Base-by-base conservation (phyloP, 2,113 vertebrate genomes). In the Microtus ochrogaster region DNA sequence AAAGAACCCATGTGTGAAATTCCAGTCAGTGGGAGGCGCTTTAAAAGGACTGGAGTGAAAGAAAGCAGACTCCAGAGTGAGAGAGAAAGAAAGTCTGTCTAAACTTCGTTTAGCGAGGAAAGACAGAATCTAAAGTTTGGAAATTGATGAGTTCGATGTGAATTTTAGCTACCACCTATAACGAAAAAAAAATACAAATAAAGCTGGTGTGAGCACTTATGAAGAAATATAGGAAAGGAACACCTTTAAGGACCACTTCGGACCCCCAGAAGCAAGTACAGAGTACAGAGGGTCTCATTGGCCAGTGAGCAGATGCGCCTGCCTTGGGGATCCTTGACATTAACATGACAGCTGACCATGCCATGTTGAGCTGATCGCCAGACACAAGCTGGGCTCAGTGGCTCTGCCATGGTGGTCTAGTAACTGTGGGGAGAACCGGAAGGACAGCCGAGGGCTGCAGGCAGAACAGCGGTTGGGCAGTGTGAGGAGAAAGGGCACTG, bases 141-240 rank as follows among this genome's bases (percentile, higher is more conserved):
- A 44, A 44, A 77, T 44, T 39, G 78, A 0, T 52, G 41, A 68
- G 39, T 74, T 33, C n/a, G 10, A 17, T 36, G 5, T 5, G 7
- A n/a, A 61, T 44, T 86, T 73, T 22, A 14, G 72, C 33, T 78
- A 52, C 41, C 72, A 70, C 28, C 72, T 77, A 3, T 36, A 17
- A 77, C 21, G 26, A 30, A 58, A 58, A 58, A 58, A 6, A 74
- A 21, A 26, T 14, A 47, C 21, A 87, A 14, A 58, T 61, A 58
- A 13, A 74, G 12, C 11, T 0, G 47, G 2, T 1, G 2, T 47
- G 22, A 72, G 22, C 52, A 13, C 33, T 52, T 39, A 16, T 2
- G 0, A n/a, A 49, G 5, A 11, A 73, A 1, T 5, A 5, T 9
- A 33, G 3, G 17, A 68, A 2, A 3, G 5, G 13, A 12, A 7